phyloP scores from a whole-genome alignment of 92 coral and sea anemone species.

The Diadumene lineata region DNA sequence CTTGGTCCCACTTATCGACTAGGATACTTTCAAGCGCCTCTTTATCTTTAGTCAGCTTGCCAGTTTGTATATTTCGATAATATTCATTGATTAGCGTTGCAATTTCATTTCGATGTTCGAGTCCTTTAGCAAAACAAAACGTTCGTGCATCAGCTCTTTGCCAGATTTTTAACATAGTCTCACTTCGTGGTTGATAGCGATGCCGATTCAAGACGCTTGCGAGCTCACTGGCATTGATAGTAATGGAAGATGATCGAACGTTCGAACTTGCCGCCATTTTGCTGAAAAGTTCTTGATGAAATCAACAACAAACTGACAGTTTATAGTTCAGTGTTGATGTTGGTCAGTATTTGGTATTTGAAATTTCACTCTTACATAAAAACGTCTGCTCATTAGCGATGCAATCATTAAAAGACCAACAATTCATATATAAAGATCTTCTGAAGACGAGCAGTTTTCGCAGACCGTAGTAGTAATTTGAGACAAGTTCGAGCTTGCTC shows the following conservation, averaged over 20 bases:
- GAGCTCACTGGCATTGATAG: conserved; percentile 81
- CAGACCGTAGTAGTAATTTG: too few relatives aligned
- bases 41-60: conserved; percentile 12
- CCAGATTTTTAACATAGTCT: conserved; percentile 79
- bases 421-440: too few relatives aligned
- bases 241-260: conserved; percentile 14
- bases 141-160: conserved; percentile 69
- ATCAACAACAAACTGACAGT: too few relatives aligned
- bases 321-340: too few relatives aligned
- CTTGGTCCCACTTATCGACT: conserved; percentile 41
- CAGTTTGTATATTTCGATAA: conserved; percentile 4
- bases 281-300: too few relatives aligned
- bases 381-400: too few relatives aligned
- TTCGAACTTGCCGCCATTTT: conserved; percentile 54
- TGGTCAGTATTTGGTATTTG: too few relatives aligned
- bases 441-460: not conserved
- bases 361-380: too few relatives aligned
- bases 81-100: conserved; percentile 35
- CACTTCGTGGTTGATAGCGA: conserved; percentile 59
- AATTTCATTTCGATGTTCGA: conserved; percentile 52
- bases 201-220: conserved; percentile 87
- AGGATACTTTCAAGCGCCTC: conserved; percentile 7
- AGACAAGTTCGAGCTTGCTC: conserved; percentile 7
- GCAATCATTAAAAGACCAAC: too few relatives aligned
- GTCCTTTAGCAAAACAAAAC: conserved; percentile 74